phyloP scores from a whole-genome alignment of 2,797 vertebrate genomes.

The Cryptoprocta ferox region DNA sequence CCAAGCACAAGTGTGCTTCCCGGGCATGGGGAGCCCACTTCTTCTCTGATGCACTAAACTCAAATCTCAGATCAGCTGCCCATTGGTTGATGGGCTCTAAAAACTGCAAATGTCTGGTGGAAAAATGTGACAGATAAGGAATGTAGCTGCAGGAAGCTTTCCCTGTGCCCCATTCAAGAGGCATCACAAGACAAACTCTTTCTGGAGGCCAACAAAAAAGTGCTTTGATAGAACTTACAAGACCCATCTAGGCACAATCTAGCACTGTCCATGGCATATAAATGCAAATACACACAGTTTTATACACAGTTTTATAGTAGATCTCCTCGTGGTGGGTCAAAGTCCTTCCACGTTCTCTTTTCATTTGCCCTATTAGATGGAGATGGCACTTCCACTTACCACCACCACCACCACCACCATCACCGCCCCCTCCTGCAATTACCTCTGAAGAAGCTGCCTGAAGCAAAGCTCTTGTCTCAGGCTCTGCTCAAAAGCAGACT shows the following conservation, averaged over 20 bases:
- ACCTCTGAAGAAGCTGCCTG: neutral
- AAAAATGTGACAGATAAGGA: neutral
- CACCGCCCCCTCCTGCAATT: neutral
- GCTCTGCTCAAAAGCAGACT: neutral
- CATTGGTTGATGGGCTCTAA: neutral
- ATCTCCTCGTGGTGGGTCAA: neutral
- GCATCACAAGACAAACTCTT: neutral
- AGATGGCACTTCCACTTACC: neutral
- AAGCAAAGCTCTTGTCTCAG: neutral
- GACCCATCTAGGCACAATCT: neutral
- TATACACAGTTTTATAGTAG: neutral
- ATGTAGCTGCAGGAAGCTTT: neutral
- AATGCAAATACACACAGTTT: neutral
- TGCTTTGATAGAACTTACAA: neutral
- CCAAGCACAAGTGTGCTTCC: neutral
- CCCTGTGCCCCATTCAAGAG: neutral
- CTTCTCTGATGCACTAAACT: neutral
- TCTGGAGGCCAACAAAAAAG: neutral
- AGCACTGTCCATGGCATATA: neutral
- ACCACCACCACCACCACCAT: fast-evolving
- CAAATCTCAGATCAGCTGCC: neutral
- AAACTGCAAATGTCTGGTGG: neutral
- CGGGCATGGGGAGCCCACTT: neutral
- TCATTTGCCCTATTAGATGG: neutral
- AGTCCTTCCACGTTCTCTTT: neutral